Percentiles rank a stretch among this genome's conserved stretches.
Conservation (phyloP, 2,888 invertebrate genomes). For the Amorpha juglandis region DNA sequence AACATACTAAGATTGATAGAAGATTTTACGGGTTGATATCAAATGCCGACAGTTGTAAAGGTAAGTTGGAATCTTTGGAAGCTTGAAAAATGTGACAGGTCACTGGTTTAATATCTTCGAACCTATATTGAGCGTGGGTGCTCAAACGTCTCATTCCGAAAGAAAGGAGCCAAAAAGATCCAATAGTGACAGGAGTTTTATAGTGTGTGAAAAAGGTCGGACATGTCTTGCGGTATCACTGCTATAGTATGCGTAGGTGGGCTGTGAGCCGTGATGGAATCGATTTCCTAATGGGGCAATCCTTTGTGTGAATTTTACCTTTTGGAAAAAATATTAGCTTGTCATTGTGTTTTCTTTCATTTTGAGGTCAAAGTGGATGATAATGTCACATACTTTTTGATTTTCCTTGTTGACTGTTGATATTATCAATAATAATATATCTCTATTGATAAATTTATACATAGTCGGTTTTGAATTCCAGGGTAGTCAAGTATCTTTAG, state of each 20-base stretch:
- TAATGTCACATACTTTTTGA: too few species aligned
- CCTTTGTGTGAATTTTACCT: background rate
- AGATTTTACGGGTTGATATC: slow-evolving; percentile 23
- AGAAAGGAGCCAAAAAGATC: background rate
- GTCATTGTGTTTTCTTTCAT: background rate
- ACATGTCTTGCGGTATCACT: background rate
- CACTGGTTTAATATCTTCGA: slow-evolving; percentile 1
- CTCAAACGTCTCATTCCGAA: slow-evolving; percentile 3
- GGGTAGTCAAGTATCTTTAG: too few species aligned
- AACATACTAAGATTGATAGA: background rate
- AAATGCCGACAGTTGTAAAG: background rate
- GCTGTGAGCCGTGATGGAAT: background rate
- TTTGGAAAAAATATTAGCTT: background rate
- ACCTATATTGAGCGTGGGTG: background rate
- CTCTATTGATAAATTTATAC: too few species aligned
- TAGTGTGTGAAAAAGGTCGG: slow-evolving; percentile 1
- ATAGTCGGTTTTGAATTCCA: too few species aligned
- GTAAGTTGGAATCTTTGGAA: slow-evolving; percentile 11
- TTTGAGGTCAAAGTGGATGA: too few species aligned
- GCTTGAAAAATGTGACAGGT: slow-evolving; percentile 18
- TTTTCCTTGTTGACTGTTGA: too few species aligned
- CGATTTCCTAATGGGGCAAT: background rate
- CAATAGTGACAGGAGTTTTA: slow-evolving; percentile 13
- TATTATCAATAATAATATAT: too few species aligned
- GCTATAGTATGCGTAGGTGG: background rate